These are phyloP conservation scores for Talpa occidentalis DNA, from an alignment of 2,113 vertebrate genomes.

Conservation along the genomic window DNA sequence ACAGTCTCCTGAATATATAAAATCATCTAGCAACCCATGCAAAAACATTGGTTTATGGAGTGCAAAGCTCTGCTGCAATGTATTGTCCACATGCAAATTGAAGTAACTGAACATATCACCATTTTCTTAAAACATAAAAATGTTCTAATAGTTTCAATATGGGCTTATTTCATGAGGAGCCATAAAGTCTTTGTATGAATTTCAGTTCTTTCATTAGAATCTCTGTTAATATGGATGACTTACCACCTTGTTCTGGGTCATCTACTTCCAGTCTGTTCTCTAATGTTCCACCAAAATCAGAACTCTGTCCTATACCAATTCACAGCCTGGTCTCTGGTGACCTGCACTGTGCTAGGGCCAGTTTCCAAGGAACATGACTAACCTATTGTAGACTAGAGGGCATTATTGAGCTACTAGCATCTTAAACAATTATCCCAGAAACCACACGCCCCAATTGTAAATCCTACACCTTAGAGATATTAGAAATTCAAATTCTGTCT, in stretches of 20 bases:
- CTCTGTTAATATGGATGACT: constrained; percentile 56
- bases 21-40: not conserved
- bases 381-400: not conserved
- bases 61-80: not conserved
- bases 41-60: not conserved
- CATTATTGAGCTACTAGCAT: not conserved
- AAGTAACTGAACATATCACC: not conserved
- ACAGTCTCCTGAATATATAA: not conserved
- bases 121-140: constrained; percentile 34
- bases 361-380: not conserved
- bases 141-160: constrained; percentile 24
- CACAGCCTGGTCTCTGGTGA: not conserved
- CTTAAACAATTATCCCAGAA: constrained; percentile 49
- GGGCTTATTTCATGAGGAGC: constrained; percentile 54
- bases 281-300: not conserved
- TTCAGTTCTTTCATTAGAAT: not conserved
- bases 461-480: constrained; percentile 48
- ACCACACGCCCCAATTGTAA: not conserved
- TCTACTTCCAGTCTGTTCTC: constrained; percentile 61
- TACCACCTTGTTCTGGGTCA: constrained; percentile 53
- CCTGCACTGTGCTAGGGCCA: not conserved
- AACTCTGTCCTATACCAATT: not conserved
- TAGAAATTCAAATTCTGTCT: constrained; percentile 77
- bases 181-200: constrained; percentile 53
- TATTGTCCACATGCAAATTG: not conserved